Base-by-base conservation (phyloP, 2,888 invertebrate genomes). In the Beris chalybata region DNA sequence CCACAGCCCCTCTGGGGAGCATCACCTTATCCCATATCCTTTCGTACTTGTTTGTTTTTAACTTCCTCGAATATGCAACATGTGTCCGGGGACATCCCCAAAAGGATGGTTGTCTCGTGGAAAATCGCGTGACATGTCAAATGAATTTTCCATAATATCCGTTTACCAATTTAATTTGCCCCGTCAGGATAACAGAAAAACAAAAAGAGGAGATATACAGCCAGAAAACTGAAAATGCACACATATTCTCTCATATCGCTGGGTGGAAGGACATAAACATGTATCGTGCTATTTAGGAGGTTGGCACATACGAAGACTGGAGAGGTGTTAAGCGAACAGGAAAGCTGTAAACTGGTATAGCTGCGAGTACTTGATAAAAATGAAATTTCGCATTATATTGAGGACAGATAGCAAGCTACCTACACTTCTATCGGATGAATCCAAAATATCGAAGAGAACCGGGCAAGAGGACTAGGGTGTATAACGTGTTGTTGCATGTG, bases 101-200 rank as follows among this genome's bases (percentile, higher is more conserved):
- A 30, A 53, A 29, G 31, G 29, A 52, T 52, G 31, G 30, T 30
- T 53, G 53, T 52, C 22, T 38, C 38, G 22, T 53, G 56, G 50
- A 44, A 67, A 67, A 67, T 67, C 67, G 67, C 65, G 65, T 69
- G 67, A 67, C 69, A 69, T 55, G 64, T 65, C 69, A 69, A 67
- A 67, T 69, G 65, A 64, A 69, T 69, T 69, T 65, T 52, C 56
- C 61, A 63, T 63, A 57, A 65, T 67, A 65, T 65, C 61, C 65
- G 56, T 69, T 69, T 47, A 58, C 65, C 54, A 67, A 67, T 67
- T 67, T 65, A 67, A 67, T 67, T 67, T 56, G 50, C 61, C 38
- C 31, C 43, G 61, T 56, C 67, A 65, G 55, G 61, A 11, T 22
- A 22, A 67, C 56, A 45, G 48, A 59, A n/a, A 48, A 43, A n/a